Evolutionary conservation across 2,113 vertebrate genomes (phyloP).

Genomic region (Onychorhynchus coronatus): DNA sequence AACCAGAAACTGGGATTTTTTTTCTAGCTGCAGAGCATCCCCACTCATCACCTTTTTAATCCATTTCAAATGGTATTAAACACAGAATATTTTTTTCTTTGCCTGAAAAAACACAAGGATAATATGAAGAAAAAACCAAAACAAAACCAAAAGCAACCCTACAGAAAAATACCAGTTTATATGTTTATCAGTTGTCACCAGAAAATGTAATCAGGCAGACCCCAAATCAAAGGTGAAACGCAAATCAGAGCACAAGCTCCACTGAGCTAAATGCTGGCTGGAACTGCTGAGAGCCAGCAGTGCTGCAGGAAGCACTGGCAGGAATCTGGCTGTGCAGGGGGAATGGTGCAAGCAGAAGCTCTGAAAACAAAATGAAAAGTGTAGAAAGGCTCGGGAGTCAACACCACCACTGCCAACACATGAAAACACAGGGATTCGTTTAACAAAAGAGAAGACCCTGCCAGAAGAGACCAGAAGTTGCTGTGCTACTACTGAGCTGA

Average conservation of each 20-base stretch:
- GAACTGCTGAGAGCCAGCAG: background rate
- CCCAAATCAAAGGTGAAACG: slow-evolving; percentile 3
- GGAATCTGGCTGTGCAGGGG: background rate
- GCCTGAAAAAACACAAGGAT: background rate
- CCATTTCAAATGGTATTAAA: background rate
- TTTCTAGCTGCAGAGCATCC: background rate
- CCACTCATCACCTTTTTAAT: background rate
- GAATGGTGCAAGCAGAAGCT: background rate
- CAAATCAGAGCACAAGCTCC: background rate
- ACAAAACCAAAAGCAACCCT: too few relatives aligned
- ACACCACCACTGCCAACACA: background rate
- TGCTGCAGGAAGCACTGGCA: background rate
- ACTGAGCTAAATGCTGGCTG: background rate
- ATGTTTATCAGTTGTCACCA: background rate
- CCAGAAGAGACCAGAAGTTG: background rate
- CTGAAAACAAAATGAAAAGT: background rate
- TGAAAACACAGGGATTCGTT: background rate
- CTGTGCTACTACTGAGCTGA: background rate
- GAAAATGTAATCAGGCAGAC: background rate
- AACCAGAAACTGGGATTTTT: background rate
- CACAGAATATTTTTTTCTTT: background rate
- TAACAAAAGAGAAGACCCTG: background rate
- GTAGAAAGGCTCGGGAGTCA: background rate
- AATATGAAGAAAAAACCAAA: background rate
- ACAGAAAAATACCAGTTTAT: background rate